A percentile compares a stretch with the other conserved stretches of the same genome.
Conservation (phyloP, 2,797 vertebrate genomes). For the Danionella dracula region DNA sequence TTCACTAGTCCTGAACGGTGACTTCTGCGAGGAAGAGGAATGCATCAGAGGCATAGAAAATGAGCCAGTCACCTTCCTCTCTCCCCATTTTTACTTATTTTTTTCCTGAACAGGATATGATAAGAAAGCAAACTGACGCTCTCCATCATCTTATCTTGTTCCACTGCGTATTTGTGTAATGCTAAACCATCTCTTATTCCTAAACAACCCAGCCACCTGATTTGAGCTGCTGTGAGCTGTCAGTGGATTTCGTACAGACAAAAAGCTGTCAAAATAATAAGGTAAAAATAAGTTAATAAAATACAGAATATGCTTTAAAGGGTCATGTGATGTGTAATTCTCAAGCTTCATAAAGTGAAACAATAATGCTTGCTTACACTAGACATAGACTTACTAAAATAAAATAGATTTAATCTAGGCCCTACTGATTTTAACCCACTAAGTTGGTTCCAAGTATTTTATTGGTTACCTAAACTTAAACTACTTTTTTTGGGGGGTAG, state of each 20-base stretch:
- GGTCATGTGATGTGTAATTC: too few relatives aligned
- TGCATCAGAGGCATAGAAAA: slow-evolving; percentile 3
- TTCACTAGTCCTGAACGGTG: slow-evolving; percentile 17
- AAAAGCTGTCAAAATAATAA: not conserved
- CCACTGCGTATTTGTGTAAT: slow-evolving; percentile 59
- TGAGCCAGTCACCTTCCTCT: slow-evolving; percentile 12
- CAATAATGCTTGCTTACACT: too few relatives aligned
- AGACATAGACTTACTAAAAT: too few relatives aligned
- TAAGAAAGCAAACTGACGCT: slow-evolving; percentile 47
- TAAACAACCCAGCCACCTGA: slow-evolving; percentile 43
- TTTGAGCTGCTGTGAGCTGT: slow-evolving; percentile 23
- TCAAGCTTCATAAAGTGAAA: too few relatives aligned
- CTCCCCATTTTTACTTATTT: too few relatives aligned
- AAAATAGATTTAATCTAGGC: too few relatives aligned
- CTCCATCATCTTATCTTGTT: slow-evolving; percentile 64
- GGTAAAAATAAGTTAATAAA: too few relatives aligned
- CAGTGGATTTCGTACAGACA: slow-evolving; percentile 13
- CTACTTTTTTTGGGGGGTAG: too few relatives aligned
- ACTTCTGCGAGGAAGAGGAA: not conserved
- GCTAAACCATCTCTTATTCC: slow-evolving; percentile 59
- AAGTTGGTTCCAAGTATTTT: too few relatives aligned
- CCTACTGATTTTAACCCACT: too few relatives aligned
- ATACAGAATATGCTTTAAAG: too few relatives aligned
- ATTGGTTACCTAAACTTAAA: too few relatives aligned
- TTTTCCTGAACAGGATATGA: slow-evolving; percentile 43